Percentiles rank a stretch among this genome's conserved stretches.
Evolutionary conservation across 23 tunicate species (phyloP).

Genomic region (Styela plicata): DNA sequence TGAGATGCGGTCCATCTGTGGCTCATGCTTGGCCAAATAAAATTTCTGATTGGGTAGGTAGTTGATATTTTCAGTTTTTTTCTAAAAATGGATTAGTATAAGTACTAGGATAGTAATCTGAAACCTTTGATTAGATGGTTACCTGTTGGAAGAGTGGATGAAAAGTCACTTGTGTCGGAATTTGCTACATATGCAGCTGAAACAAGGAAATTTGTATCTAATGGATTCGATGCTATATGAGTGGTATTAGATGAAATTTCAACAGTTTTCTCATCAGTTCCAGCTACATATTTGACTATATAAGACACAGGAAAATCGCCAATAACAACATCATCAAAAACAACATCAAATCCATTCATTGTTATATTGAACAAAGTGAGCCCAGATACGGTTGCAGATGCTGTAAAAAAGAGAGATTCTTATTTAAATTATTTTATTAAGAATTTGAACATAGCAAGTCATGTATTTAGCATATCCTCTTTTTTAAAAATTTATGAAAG

Average conservation of each 20-base stretch:
- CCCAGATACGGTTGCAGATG: conserved; percentile 1
- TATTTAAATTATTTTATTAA: too few relatives aligned
- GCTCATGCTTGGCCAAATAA: too few relatives aligned
- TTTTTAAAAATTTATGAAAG: too few relatives aligned
- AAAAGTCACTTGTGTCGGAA: neutral
- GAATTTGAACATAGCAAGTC: too few relatives aligned
- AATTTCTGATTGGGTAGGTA: too few relatives aligned
- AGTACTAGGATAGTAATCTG: too few relatives aligned
- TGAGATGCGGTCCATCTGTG: too few relatives aligned
- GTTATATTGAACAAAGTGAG: conserved; percentile 12
- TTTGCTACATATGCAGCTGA: conserved; percentile 6
- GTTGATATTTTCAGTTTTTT: too few relatives aligned
- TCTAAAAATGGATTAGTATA: too few relatives aligned
- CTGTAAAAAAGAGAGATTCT: too few relatives aligned
- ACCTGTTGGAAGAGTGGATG: neutral
- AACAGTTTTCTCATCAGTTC: neutral
- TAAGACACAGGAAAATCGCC: neutral
- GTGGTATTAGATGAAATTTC: neutral
- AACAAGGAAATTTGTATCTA: neutral
- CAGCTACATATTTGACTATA: neutral
- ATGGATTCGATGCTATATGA: conserved; percentile 5
- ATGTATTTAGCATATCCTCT: too few relatives aligned
- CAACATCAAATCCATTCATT: neutral
- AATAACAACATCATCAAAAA: neutral
- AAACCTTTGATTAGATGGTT: too few relatives aligned